phyloP scores from a whole-genome alignment of 2,113 vertebrate species.

The Pomatorhinus ruficollis region DNA sequence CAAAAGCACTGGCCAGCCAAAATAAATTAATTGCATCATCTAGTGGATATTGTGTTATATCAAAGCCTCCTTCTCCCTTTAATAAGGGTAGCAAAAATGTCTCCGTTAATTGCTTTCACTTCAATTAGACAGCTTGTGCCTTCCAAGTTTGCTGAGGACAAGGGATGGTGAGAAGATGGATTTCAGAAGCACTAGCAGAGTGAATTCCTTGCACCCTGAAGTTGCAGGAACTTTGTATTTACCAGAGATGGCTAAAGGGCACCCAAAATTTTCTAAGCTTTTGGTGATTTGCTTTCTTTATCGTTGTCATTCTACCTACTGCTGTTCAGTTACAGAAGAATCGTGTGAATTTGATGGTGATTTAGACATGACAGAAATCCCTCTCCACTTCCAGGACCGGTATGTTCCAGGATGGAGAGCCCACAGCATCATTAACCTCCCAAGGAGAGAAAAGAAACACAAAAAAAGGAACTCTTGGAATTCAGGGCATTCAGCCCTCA shows the following conservation, averaged over 20 bases:
- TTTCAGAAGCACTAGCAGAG: not conserved
- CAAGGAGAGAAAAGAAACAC: not conserved
- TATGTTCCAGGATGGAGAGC: not conserved
- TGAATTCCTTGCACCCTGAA: not conserved
- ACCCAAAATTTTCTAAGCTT: not conserved
- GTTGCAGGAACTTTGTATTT: not conserved
- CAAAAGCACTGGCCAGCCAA: conserved; percentile 49
- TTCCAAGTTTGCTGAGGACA: conserved; percentile 1
- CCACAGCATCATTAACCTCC: not conserved
- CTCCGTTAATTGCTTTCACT: conserved; percentile 34
- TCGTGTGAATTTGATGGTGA: not conserved
- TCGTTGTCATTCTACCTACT: not conserved
- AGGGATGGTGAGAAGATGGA: not conserved
- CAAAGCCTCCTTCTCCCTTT: conserved; percentile 46
- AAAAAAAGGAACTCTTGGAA: not conserved
- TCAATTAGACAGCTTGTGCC: not conserved
- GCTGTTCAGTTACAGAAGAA: not conserved
- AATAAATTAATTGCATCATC: conserved; percentile 70
- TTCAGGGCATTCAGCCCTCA: not conserved
- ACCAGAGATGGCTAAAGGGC: not conserved
- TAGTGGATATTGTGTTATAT: conserved; percentile 60
- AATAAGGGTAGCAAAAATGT: conserved; percentile 53
- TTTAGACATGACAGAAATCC: not conserved
- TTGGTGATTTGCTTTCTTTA: not conserved
- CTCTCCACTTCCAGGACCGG: not conserved